A percentile compares a stretch with the other conserved stretches of the same genome.
phyloP scores from a whole-genome alignment of 2,888 invertebrate genomes.

The Drosophila mayaguana region DNA sequence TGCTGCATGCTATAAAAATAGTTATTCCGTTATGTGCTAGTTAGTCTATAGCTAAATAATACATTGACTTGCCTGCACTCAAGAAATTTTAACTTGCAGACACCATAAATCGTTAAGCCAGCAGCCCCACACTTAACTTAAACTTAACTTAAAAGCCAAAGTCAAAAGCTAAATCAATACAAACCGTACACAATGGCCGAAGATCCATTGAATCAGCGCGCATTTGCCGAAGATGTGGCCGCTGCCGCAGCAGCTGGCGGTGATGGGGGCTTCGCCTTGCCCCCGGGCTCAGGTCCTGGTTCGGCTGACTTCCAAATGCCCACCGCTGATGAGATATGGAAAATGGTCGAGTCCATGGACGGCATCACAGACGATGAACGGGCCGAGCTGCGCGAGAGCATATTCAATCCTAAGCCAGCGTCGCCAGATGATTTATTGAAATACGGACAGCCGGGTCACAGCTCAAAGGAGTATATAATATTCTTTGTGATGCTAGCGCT shows the following conservation, averaged over 20 bases:
- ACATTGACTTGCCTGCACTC: conserved; percentile 17
- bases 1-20: conserved; percentile 18
- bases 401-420: conserved; percentile 85
- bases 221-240: conserved; percentile 81
- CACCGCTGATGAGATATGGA: conserved; percentile 87
- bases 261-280: conserved; percentile 60
- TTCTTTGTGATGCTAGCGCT: conserved; percentile 84
- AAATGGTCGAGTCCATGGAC: conserved; percentile 86
- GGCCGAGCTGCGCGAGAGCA: conserved; percentile 86
- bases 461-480: conserved; percentile 80
- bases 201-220: conserved; percentile 79
- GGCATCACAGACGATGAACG: conserved; percentile 88
- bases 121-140: not conserved
- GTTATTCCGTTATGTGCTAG: not conserved
- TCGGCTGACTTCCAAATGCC: conserved; percentile 85
- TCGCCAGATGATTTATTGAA: conserved; percentile 81
- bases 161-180: conserved; percentile 9
- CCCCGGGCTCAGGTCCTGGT: conserved; percentile 60
- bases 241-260: conserved; percentile 76
- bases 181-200: conserved; percentile 69
- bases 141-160: conserved; percentile 13
- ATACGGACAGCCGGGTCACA: conserved; percentile 62
- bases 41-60: conserved; percentile 16
- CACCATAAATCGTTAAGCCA: conserved; percentile 51
- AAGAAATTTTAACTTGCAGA: conserved; percentile 45